A percentile compares a stretch with the other conserved stretches of the same genome.
phyloP scores from a whole-genome alignment of 64 coral and sea anemone species.

The Stichodactyla helianthus region DNA sequence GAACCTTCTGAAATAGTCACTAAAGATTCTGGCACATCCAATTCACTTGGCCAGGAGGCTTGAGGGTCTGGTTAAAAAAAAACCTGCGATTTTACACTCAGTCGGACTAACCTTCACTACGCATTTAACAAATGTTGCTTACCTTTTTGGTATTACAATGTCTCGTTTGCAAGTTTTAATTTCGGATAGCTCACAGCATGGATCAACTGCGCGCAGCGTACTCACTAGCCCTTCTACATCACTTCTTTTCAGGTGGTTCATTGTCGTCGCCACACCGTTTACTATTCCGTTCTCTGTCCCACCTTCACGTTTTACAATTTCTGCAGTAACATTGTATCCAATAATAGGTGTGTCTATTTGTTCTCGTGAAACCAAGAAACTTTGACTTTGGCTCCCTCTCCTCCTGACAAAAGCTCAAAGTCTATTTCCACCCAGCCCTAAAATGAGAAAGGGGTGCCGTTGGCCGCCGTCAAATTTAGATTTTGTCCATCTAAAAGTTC shows the following conservation, averaged over 20 bases:
- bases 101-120: conserved; percentile 51
- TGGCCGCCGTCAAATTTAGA: too few species aligned
- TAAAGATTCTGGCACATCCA: conserved; percentile 51
- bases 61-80: conserved; percentile 65
- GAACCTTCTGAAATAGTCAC: conserved; percentile 46
- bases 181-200: conserved; percentile 32
- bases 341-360: too few species aligned
- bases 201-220: not conserved
- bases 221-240: not conserved
- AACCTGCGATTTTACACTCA: conserved; percentile 23
- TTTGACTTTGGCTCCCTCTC: too few species aligned
- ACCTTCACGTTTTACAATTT: not conserved
- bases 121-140: conserved; percentile 32
- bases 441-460: too few species aligned
- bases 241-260: not conserved
- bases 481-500: too few species aligned
- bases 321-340: too few species aligned
- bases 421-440: too few species aligned
- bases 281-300: not conserved
- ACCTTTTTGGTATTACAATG: conserved; percentile 52
- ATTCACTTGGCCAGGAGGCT: conserved; percentile 47
- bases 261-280: not conserved
- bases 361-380: too few species aligned
- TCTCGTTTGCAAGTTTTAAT: conserved; percentile 55
- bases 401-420: too few species aligned